A percentile compares a stretch with the other conserved stretches of the same genome.
Conservation (phyloP, 2,888 invertebrate species). For the Hemistola chrysoprasaria region DNA sequence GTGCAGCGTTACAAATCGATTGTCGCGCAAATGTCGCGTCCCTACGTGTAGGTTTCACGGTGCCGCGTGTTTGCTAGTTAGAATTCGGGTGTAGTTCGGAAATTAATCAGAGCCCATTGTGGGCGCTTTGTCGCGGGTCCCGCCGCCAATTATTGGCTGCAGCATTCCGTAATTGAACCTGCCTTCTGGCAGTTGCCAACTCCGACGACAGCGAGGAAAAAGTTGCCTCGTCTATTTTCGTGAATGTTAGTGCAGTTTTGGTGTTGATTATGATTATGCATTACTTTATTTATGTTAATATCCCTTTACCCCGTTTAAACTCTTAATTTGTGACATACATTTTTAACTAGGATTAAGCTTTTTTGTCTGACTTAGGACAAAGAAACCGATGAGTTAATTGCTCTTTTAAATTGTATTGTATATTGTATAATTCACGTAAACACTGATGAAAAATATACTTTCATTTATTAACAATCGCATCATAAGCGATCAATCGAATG, state of each 20-base stretch:
- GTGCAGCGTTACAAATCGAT: too few relatives aligned
- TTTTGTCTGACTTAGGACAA: too few relatives aligned
- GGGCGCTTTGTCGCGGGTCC: slow-evolving; percentile 76
- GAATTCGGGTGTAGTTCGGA: slow-evolving; percentile 80
- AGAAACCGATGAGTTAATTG: too few relatives aligned
- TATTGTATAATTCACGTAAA: neutral
- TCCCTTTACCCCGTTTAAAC: too few relatives aligned
- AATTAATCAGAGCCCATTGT: slow-evolving; percentile 80
- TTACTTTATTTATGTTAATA: neutral
- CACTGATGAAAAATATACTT: slow-evolving; percentile 11
- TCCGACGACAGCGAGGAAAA: slow-evolving; percentile 41
- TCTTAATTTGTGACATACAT: too few relatives aligned
- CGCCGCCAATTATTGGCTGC: slow-evolving; percentile 76
- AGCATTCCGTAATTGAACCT: slow-evolving; percentile 71
- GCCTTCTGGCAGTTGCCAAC: slow-evolving; percentile 51
- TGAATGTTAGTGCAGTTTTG: slow-evolving; percentile 5
- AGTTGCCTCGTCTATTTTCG: slow-evolving; percentile 35
- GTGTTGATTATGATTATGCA: neutral
- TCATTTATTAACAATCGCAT: slow-evolving; percentile 66
- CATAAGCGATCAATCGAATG: slow-evolving; percentile 68
- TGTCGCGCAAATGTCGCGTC: slow-evolving; percentile 1
- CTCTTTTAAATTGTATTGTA: neutral
- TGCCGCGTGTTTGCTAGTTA: slow-evolving; percentile 74
- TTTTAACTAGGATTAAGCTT: too few relatives aligned
- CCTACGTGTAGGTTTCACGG: slow-evolving; percentile 47